Base-by-base conservation (phyloP, 1,140 invertebrate genomes). In the Leptinotarsa lineolata region DNA sequence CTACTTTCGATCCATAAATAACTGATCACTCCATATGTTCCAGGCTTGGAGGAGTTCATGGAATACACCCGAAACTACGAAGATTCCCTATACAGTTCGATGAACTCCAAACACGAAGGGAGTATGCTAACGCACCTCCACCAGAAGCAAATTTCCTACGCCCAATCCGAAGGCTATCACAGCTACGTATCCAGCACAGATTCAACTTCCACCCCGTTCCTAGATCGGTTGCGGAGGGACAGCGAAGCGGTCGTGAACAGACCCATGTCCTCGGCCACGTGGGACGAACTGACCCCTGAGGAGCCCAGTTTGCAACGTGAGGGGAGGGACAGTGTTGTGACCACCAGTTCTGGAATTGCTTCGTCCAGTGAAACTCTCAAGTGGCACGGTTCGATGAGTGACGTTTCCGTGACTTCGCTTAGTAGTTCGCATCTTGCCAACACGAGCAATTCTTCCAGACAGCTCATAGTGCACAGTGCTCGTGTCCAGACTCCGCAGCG, bases 311-410 rank as follows among this genome's bases (percentile, higher is more conserved):
- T 70, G 5, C 76, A 79, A 74, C 72, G 78, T 16, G 83, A 84
- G 75, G 90, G 91, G 13, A 86, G 90, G 74, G 91, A 91, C 78
- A 92, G 91, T 81, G 91, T 92, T 1, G 91, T 91, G 3, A 91
- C 90, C 20, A 88, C 82, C 72, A 90, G 90, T 68, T 90, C 89
- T 30, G 90, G 90, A 44, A 91, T 89, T 81, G 92, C 90, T 58
- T 93, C 92, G 59, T 92, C 92, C 45, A 92, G 92, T 77, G 93
- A 94, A 80, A 94, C 93, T 8, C 84, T 94, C 2, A 94, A 94
- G 85, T 94, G 93, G 92, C 90, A 93, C 78, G 92, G 92, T 63
- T 93, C 92, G 6, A 91, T 91, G 85, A 92, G 91, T 79, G 92
- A 93, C 80, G 88, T 93, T 12, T 92, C 91, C 74, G 89, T 92